Percentiles rank a stretch among this genome's conserved stretches.
phyloP scores from a whole-genome alignment of 2,113 vertebrate genomes.

The Hiodon alosoides region DNA sequence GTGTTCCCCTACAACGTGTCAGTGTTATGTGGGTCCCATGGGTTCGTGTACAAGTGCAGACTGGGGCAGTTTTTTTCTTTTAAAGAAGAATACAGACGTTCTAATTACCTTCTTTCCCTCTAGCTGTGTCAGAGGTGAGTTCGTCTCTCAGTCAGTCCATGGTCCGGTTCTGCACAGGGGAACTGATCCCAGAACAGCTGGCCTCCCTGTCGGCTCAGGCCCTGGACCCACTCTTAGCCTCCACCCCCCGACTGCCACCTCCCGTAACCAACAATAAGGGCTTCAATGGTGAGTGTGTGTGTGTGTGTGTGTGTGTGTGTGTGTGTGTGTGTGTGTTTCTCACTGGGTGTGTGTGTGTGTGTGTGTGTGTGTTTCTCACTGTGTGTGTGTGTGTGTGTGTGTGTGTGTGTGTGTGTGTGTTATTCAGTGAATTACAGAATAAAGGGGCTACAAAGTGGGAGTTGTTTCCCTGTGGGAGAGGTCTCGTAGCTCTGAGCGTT shows the following conservation, averaged over 20 bases:
- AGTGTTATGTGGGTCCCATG: background rate
- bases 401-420: no score
- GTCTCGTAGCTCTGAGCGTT: no score
- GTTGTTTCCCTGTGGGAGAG: no score
- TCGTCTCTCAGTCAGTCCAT: constrained; percentile 61
- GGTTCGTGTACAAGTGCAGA: no score
- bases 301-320: background rate
- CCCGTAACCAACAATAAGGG: constrained; percentile 48
- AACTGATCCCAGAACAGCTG: constrained; percentile 6
- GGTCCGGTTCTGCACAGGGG: constrained; percentile 62
- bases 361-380: constrained; percentile 22
- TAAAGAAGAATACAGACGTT: background rate
- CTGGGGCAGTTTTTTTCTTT: background rate
- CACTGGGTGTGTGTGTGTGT: no score
- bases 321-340: no score
- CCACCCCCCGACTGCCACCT: constrained; percentile 37
- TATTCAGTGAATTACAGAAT: no score
- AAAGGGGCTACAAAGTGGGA: no score
- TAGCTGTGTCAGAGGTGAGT: constrained; percentile 60
- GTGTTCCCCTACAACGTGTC: background rate
- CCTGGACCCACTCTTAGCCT: constrained; percentile 61
- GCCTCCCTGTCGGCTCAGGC: constrained; percentile 42
- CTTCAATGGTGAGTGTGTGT: constrained; percentile 68
- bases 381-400: background rate
- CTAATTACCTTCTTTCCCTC: constrained; percentile 23